phyloP scores from a whole-genome alignment of 2,888 invertebrate genomes.

The Archips crataeganus region DNA sequence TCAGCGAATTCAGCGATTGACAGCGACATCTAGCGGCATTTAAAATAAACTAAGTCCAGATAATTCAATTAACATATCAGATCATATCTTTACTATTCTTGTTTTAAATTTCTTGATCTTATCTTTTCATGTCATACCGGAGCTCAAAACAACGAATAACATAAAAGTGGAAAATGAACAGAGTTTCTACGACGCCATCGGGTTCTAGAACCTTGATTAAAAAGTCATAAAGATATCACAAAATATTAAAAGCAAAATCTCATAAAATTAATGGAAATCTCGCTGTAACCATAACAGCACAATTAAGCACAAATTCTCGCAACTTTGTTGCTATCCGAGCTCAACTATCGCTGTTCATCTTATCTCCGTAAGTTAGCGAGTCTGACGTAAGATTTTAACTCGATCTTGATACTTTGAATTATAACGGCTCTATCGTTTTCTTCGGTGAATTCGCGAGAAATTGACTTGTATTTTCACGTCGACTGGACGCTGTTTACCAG shows the following conservation, averaged over 20 bases:
- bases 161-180: not conserved
- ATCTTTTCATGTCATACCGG: too few species aligned
- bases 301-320: not conserved
- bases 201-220: not conserved
- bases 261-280: constrained; percentile 17
- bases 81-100: too few species aligned
- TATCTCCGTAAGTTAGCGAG: constrained; percentile 15
- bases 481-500: too few species aligned
- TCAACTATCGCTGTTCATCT: constrained; percentile 24
- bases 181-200: not conserved
- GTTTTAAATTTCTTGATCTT: too few species aligned
- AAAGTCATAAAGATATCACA: not conserved
- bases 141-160: not conserved
- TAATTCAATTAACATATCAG: too few species aligned
- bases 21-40: too few species aligned
- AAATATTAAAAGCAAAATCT: not conserved
- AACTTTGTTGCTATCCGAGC: constrained; percentile 32
- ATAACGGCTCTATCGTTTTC: not conserved
- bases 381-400: constrained; percentile 18
- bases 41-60: too few species aligned
- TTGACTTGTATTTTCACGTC: too few species aligned
- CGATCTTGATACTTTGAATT: constrained; percentile 7
- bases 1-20: too few species aligned
- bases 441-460: not conserved
- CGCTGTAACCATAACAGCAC: constrained; percentile 13